Evolutionary conservation across 1,140 invertebrate species (phyloP).

Genomic region (Glossosoma conforme): DNA sequence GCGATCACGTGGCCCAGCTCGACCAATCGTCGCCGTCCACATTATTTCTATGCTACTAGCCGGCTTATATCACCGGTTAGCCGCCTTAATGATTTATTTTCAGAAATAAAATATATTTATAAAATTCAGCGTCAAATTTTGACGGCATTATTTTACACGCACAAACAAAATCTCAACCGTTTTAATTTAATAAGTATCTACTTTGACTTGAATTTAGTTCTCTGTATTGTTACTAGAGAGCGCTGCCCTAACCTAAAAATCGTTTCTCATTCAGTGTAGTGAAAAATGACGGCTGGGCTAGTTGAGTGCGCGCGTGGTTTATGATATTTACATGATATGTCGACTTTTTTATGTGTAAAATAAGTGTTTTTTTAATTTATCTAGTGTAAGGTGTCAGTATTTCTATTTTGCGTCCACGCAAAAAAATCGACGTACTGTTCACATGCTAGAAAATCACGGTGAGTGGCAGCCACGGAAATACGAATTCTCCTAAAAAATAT

Average conservation of each 20-base stretch:
- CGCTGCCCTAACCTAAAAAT: constrained; percentile 33
- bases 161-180: too few species aligned
- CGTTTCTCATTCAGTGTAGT: constrained; percentile 44
- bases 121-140: too few species aligned
- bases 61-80: background rate
- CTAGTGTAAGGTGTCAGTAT: constrained; percentile 19
- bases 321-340: constrained; percentile 50
- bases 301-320: constrained; percentile 53
- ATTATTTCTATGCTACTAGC: constrained; percentile 36
- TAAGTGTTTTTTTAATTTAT: constrained; percentile 24
- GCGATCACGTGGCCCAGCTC: constrained; percentile 29
- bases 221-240: constrained; percentile 39
- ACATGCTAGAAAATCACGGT: constrained; percentile 19
- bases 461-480: constrained; percentile 7
- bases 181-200: constrained; percentile 38
- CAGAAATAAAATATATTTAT: too few species aligned
- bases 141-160: too few species aligned
- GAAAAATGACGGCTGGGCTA: constrained; percentile 56
- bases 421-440: constrained; percentile 12
- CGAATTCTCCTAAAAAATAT: too few species aligned
- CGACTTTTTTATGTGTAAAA: constrained; percentile 14
- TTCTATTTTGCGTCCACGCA: constrained; percentile 4
- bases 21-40: constrained; percentile 52
- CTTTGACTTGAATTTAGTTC: constrained; percentile 46
- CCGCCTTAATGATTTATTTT: too few species aligned